Base-by-base conservation (phyloP, 2,113 vertebrate species). In the Sturnira hondurensis region DNA sequence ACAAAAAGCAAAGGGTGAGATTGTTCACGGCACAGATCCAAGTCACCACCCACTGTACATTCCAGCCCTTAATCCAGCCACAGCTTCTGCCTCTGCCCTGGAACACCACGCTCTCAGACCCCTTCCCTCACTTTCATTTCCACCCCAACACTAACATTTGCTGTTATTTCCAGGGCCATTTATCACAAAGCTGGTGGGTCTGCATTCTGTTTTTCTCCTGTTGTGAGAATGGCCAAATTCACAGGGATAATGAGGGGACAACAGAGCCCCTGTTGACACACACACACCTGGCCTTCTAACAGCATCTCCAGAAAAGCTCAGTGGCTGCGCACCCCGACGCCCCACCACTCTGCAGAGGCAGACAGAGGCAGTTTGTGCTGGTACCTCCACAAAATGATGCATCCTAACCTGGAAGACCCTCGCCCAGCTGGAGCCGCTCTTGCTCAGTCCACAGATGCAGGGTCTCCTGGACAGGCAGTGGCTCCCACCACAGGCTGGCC, bases 91-190 rank as follows among this genome's bases (percentile, higher is more conserved):
- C 26, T 58, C 86, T 73, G 31, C 43, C 58, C 33, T 7, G 19
- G 36, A 43, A 10, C 2, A 1, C 38, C 36, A 11, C 24, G 26
- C 0, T 71, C 33, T 0, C 0, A 1, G 8, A n/a, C 38, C 9
- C 65, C 88, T 76, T 5, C 0, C 19, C 41, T 65, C 24, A 26
- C 54, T 73, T 76, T 14, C 19, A 5, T 26, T 67, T 61, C 58
- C 50, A n/a, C 12, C 33, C 38, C 14, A 33, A 0, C 50, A 36
- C 45, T 24, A 26, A 65, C 61, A 41, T n/a, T 47, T 50, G 50
- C 9, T 73, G 13, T 80, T 86, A 17, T 56, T 91, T 81, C 47
- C 24, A 65, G 50, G 41, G 7, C 47, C 9, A 12, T 43, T 45
- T n/a, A 85, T 77, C 76, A 41, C 12, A 7, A 24, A 81, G 47